Evolutionary conservation across 2,113 vertebrate genomes (phyloP).

Genomic region (Physeter macrocephalus): DNA sequence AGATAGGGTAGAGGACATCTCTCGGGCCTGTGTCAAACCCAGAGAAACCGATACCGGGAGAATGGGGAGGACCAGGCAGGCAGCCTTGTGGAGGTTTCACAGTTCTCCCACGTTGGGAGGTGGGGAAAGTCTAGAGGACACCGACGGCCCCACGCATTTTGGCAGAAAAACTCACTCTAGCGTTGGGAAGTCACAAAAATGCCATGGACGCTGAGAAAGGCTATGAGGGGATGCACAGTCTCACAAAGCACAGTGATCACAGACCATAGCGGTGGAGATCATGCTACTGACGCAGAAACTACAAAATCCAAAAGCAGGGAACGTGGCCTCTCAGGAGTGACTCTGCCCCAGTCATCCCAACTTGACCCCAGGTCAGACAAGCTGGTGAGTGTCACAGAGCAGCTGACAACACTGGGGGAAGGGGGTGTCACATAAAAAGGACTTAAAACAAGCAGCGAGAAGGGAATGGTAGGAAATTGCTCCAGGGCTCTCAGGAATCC

Average conservation of each 20-base stretch:
- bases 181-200: slow-evolving; percentile 49
- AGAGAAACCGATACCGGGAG: neutral
- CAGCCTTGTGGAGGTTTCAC: neutral
- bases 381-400: neutral
- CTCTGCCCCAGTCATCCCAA: neutral
- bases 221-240: neutral
- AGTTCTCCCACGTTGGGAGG: neutral
- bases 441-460: slow-evolving; percentile 9
- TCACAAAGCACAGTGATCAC: slow-evolving; percentile 58
- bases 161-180: slow-evolving; percentile 49
- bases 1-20: neutral
- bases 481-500: slow-evolving; percentile 4
- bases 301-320: neutral
- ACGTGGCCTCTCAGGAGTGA: neutral
- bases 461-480: neutral
- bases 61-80: neutral
- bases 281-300: slow-evolving; percentile 36
- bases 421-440: neutral
- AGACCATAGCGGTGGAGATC: slow-evolving; percentile 31
- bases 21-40: neutral
- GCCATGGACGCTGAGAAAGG: slow-evolving; percentile 39
- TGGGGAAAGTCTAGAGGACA: slow-evolving; percentile 1
- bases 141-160: slow-evolving; percentile 8
- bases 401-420: neutral
- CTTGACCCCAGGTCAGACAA: neutral